phyloP scores from a whole-genome alignment of 2,888 invertebrate species.

The Endomychus coccineus region DNA sequence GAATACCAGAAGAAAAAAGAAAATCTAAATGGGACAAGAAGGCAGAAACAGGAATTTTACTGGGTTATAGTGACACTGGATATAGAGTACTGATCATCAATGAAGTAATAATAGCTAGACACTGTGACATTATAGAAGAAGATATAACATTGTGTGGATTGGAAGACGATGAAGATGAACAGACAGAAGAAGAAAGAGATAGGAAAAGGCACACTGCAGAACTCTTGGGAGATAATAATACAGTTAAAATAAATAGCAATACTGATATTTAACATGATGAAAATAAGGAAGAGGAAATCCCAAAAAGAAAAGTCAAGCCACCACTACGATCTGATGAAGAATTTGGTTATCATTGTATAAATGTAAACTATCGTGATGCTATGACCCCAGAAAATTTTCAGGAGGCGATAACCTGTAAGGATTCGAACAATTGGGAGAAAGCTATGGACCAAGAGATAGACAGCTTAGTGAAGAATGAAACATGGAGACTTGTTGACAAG shows the following conservation, averaged over 20 bases:
- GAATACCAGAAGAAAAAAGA: slow-evolving; percentile 15
- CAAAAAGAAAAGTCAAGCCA: slow-evolving; percentile 8
- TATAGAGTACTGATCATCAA: slow-evolving; percentile 14
- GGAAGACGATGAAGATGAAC: slow-evolving; percentile 4
- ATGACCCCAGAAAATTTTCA: slow-evolving; percentile 12
- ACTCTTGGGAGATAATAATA: too few relatives aligned
- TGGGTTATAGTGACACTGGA: slow-evolving; percentile 8
- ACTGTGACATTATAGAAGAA: slow-evolving; percentile 14
- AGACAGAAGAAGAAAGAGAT: too few relatives aligned
- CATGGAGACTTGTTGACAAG: slow-evolving; percentile 17
- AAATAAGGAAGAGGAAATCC: slow-evolving; percentile 7
- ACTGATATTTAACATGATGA: slow-evolving; percentile 2
- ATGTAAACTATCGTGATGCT: slow-evolving; percentile 13
- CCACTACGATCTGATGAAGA: slow-evolving; percentile 10
- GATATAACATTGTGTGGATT: slow-evolving; percentile 13
- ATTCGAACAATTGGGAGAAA: slow-evolving; percentile 16
- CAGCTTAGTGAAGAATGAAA: slow-evolving; percentile 18
- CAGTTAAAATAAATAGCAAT: too few relatives aligned
- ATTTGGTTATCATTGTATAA: slow-evolving; percentile 6
- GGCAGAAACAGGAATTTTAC: slow-evolving; percentile 13
- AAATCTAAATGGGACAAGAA: slow-evolving; percentile 16
- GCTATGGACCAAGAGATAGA: slow-evolving; percentile 18
- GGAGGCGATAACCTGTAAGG: slow-evolving; percentile 15
- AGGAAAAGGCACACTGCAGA: too few relatives aligned
- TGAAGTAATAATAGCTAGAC: slow-evolving; percentile 14